These are phyloP conservation scores for Drosophila meridionalis DNA, from an alignment of 2,888 invertebrate genomes.

Conservation along the genomic window DNA sequence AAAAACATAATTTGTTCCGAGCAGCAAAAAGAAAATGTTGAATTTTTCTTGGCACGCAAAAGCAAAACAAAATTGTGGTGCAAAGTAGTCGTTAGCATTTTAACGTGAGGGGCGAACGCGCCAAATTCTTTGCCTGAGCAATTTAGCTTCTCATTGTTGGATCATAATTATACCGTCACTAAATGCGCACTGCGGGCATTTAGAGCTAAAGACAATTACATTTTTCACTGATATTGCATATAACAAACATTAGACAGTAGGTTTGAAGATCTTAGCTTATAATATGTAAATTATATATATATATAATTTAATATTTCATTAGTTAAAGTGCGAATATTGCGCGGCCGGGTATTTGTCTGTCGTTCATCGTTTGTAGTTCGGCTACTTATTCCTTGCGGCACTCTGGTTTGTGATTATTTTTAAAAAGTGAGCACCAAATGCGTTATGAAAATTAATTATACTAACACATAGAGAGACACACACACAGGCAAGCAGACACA, in stretches of 20 bases:
- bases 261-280: not conserved
- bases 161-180: slow-evolving; percentile 34
- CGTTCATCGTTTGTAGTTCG: not conserved
- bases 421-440: slow-evolving; percentile 57
- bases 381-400: slow-evolving; percentile 16
- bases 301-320: not conserved
- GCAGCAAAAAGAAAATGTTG: slow-evolving; percentile 18
- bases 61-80: slow-evolving; percentile 17
- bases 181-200: not conserved
- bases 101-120: slow-evolving; percentile 5
- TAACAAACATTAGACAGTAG: rapidly evolving
- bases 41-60: slow-evolving; percentile 64
- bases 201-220: not conserved
- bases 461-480: slow-evolving; percentile 23
- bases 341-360: not conserved
- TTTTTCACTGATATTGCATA: not conserved
- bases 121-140: slow-evolving; percentile 14
- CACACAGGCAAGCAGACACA: not conserved
- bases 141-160: slow-evolving; percentile 65
- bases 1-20: slow-evolving; percentile 56
- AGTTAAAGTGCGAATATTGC: not conserved
- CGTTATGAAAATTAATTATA: slow-evolving; percentile 67
- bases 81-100: slow-evolving; percentile 14
- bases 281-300: not conserved
- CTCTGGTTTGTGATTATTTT: slow-evolving; percentile 49